These are phyloP conservation scores for Sphaerolaimus hirsutus DNA, from an alignment of 2,888 invertebrate genomes.

Conservation along the genomic window DNA sequence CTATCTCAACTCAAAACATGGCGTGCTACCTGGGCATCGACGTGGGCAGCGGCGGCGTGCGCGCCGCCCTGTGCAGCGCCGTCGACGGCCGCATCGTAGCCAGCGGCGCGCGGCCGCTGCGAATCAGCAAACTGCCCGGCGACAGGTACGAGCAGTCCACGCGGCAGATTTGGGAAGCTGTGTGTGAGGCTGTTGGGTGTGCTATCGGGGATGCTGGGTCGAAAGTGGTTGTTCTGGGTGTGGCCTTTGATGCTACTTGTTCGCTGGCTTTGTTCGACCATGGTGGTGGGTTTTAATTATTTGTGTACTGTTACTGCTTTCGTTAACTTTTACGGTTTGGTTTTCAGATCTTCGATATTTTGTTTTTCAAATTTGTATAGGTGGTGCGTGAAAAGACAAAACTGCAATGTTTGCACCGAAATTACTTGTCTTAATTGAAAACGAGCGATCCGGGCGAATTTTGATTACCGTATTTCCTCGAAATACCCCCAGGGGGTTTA, in stretches of 20 bases:
- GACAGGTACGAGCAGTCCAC: slow-evolving; percentile 59
- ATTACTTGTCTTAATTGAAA: no score
- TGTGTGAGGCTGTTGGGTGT: slow-evolving; percentile 47
- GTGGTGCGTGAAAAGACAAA: no score
- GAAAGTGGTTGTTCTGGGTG: slow-evolving; percentile 39
- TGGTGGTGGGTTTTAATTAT: slow-evolving; percentile 30
- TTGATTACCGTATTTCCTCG: no score
- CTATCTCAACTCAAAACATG: no score
- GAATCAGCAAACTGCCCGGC: neutral
- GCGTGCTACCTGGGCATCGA: slow-evolving; percentile 41
- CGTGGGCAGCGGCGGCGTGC: slow-evolving; percentile 68
- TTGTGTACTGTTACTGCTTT: neutral
- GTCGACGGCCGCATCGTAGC: neutral
- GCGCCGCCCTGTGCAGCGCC: slow-evolving; percentile 38
- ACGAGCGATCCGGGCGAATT: no score
- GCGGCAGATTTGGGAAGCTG: slow-evolving; percentile 58
- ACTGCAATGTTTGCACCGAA: no score
- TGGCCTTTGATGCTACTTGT: slow-evolving; percentile 87
- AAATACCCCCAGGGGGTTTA: no score
- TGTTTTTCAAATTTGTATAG: no score
- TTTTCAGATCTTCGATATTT: neutral
- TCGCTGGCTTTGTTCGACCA: slow-evolving; percentile 57
- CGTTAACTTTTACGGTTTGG: neutral
- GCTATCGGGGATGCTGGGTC: slow-evolving; percentile 54
- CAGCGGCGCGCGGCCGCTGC: neutral